phyloP scores from a whole-genome alignment of 2,888 invertebrate species.

The Nephrotoma appendiculata region DNA sequence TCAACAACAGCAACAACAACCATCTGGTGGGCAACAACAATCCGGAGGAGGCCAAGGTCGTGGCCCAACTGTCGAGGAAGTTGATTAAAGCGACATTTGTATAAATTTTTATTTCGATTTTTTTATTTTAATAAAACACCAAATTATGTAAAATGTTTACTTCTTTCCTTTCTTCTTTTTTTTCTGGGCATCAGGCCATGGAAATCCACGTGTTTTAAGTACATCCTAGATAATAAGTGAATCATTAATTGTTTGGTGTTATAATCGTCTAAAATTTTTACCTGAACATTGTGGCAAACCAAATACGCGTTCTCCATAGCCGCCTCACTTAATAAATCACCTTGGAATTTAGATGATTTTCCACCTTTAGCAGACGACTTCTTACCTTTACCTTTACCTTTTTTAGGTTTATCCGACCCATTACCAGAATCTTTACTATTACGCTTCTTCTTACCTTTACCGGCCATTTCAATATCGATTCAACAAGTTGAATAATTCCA shows the following conservation, averaged over 20 bases:
- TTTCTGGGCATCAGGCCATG: constrained; percentile 75
- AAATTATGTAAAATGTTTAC: not conserved
- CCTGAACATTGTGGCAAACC: constrained; percentile 84
- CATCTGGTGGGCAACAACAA: constrained; percentile 36
- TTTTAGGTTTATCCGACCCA: constrained; percentile 34
- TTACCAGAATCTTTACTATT: constrained; percentile 36
- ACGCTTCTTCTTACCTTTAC: constrained; percentile 38
- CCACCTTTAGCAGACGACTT: constrained; percentile 29
- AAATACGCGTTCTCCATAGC: constrained; percentile 92
- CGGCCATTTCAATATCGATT: constrained; percentile 23
- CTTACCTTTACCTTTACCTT: constrained; percentile 35
- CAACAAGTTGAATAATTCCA: not conserved
- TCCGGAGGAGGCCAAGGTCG: constrained; percentile 26
- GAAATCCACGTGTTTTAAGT: constrained; percentile 71
- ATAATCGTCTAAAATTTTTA: constrained; percentile 23
- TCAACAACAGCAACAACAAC: constrained; percentile 58
- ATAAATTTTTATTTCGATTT: not conserved
- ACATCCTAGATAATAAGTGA: constrained; percentile 44
- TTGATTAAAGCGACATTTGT: constrained; percentile 37
- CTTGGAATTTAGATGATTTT: constrained; percentile 50
- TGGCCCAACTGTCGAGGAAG: constrained; percentile 55
- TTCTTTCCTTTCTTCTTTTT: constrained; percentile 65
- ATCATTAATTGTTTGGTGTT: constrained; percentile 1
- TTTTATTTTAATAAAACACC: not conserved
- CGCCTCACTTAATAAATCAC: constrained; percentile 75